These are phyloP conservation scores for Neodiprion lecontei DNA, from an alignment of 1,140 invertebrate species.

Conservation along the genomic window DNA sequence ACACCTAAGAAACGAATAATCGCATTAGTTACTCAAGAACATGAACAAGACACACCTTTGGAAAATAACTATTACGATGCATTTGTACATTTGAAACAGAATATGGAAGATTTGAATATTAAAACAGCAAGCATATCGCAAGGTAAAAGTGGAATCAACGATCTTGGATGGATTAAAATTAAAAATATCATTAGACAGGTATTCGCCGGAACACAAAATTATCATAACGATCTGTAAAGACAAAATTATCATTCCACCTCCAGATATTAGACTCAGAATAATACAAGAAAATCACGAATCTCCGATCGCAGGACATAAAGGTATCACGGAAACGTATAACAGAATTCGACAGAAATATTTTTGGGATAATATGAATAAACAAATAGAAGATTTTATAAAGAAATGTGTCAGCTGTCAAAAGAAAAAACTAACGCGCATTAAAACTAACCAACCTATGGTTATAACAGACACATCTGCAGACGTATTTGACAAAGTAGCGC, in stretches of 20 bases:
- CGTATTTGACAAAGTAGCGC: constrained; percentile 27
- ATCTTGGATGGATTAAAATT: constrained; percentile 2
- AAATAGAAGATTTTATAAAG: constrained; percentile 21
- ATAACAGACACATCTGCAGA: constrained; percentile 27
- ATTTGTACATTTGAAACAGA: no score
- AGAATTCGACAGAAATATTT: no score
- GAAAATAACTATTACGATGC: no score
- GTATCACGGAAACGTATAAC: constrained; percentile 28
- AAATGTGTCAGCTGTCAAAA: constrained; percentile 29
- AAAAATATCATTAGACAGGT: background rate
- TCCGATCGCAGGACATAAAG: constrained; percentile 22
- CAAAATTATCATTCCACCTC: constrained; percentile 14
- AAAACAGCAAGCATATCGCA: no score
- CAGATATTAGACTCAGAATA: constrained; percentile 8
- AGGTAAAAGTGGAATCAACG: background rate
- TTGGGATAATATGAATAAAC: constrained; percentile 26
- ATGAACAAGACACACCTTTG: no score
- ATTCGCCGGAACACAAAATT: constrained; percentile 11
- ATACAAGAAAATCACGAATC: background rate
- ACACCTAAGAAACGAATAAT: no score
- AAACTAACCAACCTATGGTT: background rate
- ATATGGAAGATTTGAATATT: no score
- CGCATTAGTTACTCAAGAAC: no score
- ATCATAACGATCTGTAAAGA: constrained; percentile 20
- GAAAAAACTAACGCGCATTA: constrained; percentile 21